Conservation (phyloP, 2,888 invertebrate genomes). For the Bellardia pandia region DNA sequence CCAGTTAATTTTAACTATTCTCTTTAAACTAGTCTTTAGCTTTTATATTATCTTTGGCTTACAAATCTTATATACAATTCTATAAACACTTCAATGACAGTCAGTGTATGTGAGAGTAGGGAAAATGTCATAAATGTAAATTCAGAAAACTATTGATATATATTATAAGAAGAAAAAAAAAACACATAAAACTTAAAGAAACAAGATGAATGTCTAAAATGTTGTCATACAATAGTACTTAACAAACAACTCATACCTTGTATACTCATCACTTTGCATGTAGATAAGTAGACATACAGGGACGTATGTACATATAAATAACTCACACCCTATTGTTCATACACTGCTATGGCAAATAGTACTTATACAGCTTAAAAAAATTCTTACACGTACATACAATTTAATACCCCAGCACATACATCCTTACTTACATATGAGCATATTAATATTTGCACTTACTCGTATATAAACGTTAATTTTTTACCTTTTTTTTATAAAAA, state of each 20-base stretch:
- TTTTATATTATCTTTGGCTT: background rate
- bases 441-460: background rate
- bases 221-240: constrained; percentile 20
- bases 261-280: background rate
- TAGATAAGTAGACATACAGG: background rate
- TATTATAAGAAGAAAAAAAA: background rate
- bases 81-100: background rate
- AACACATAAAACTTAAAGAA: constrained; percentile 9
- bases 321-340: background rate
- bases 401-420: background rate
- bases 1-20: constrained; percentile 18
- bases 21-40: background rate
- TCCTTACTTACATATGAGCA: background rate
- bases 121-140: background rate
- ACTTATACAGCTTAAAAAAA: constrained; percentile 50
- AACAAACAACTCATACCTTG: background rate
- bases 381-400: constrained; percentile 34
- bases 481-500: background rate
- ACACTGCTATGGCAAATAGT: constrained; percentile 29
- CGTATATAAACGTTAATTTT: background rate
- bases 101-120: background rate
- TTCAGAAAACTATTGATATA: constrained; percentile 22
- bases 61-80: constrained; percentile 28
- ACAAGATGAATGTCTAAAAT: constrained; percentile 7
- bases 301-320: background rate